Evolutionary conservation across 2,797 vertebrate genomes (phyloP).

Genomic region (Ptychobarbus kaznakovi): DNA sequence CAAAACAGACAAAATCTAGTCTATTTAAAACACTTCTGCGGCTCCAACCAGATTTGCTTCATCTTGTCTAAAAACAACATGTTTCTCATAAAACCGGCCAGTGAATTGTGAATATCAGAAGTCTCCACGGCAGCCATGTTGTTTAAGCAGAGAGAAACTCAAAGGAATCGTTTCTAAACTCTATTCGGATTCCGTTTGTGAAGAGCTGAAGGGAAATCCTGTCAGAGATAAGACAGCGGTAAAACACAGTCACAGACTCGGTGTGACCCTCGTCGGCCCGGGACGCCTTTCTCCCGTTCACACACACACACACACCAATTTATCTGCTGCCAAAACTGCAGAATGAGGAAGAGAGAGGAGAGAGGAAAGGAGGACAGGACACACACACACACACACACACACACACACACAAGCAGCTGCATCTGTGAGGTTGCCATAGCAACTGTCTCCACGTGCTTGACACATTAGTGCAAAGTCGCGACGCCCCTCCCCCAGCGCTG

Average conservation of each 20-base stretch:
- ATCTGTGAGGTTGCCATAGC: slow-evolving; percentile 75
- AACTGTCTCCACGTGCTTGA: slow-evolving; percentile 74
- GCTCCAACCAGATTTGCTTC: neutral
- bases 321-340: slow-evolving; percentile 61
- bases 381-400: slow-evolving; percentile 10
- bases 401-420: slow-evolving; percentile 50
- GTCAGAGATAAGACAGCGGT: neutral
- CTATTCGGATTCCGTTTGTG: neutral
- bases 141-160: neutral
- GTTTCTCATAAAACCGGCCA: neutral
- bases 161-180: neutral
- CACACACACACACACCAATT: slow-evolving; percentile 48
- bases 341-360: slow-evolving; percentile 43
- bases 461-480: slow-evolving; percentile 67
- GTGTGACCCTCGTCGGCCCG: slow-evolving; percentile 64
- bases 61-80: neutral
- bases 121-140: slow-evolving; percentile 22
- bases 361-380: slow-evolving; percentile 14
- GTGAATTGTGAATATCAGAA: neutral
- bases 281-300: slow-evolving; percentile 62
- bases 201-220: neutral
- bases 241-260: slow-evolving; percentile 69
- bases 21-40: neutral
- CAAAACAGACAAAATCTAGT: neutral
- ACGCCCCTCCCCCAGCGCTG: slow-evolving; percentile 61